These are phyloP conservation scores for Drosophila biarmipes DNA, from an alignment of 1,140 invertebrate species.

Conservation along the genomic window DNA sequence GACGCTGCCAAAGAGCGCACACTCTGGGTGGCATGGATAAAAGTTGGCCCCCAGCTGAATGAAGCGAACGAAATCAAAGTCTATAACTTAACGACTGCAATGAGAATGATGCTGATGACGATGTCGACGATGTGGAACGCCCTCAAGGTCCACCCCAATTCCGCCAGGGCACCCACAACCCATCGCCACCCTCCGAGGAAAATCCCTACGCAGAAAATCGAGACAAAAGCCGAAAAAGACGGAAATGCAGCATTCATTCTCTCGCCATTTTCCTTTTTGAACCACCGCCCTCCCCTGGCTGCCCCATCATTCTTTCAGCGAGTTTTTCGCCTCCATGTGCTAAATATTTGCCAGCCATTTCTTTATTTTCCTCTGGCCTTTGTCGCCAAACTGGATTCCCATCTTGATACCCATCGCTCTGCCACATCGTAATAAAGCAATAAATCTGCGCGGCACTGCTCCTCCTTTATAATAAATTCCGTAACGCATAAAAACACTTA, in stretches of 20 bases:
- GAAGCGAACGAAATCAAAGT: slow-evolving; percentile 61
- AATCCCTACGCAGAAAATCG: slow-evolving; percentile 39
- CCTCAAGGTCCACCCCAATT: slow-evolving; percentile 29
- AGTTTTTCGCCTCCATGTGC: slow-evolving; percentile 48
- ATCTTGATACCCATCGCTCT: slow-evolving; percentile 36
- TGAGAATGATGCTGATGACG: slow-evolving; percentile 31
- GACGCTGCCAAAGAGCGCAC: slow-evolving; percentile 9
- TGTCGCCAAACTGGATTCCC: slow-evolving; percentile 50
- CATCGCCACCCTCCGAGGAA: background rate
- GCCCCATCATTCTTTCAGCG: slow-evolving; percentile 1
- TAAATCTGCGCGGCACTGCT: slow-evolving; percentile 57
- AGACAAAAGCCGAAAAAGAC: slow-evolving; percentile 60
- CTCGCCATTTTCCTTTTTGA: slow-evolving; percentile 18
- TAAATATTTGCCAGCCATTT: slow-evolving; percentile 61
- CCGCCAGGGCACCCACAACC: background rate
- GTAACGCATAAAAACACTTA: slow-evolving; percentile 56
- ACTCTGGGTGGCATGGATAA: slow-evolving; percentile 2
- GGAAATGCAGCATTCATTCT: slow-evolving; percentile 73
- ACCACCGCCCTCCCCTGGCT: background rate
- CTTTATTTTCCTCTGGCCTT: slow-evolving; percentile 52
- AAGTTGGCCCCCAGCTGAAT: slow-evolving; percentile 35
- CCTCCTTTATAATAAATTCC: slow-evolving; percentile 52
- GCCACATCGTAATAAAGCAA: slow-evolving; percentile 63
- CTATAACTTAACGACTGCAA: slow-evolving; percentile 59
- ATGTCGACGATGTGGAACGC: slow-evolving; percentile 26